Percentiles rank a stretch among this genome's conserved stretches.
These are phyloP conservation scores for Drosophila sucinea DNA, from an alignment of 1,140 invertebrate genomes.

Conservation along the genomic window DNA sequence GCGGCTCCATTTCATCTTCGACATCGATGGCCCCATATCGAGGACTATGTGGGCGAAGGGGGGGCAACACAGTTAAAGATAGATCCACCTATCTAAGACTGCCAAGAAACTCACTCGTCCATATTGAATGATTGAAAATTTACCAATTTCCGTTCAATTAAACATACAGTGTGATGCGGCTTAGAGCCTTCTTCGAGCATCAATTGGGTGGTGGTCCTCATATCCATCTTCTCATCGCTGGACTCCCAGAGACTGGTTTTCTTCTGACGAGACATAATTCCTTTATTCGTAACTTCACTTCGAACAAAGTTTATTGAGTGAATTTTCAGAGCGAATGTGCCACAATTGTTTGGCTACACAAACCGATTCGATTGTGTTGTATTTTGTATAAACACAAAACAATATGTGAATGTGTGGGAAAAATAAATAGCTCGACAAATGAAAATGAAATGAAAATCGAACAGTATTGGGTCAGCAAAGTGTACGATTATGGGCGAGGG, in stretches of 20 bases:
- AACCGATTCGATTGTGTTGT: constrained; percentile 48
- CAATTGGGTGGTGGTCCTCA: constrained; percentile 58
- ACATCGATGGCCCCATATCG: constrained; percentile 39
- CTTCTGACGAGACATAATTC: constrained; percentile 42
- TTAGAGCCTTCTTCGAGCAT: constrained; percentile 61
- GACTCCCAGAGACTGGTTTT: constrained; percentile 55
- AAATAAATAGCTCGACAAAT: constrained; percentile 50
- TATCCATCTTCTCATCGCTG: constrained; percentile 29
- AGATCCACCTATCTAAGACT: background rate
- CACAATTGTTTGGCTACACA: constrained; percentile 47
- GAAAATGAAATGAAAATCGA: constrained; percentile 46
- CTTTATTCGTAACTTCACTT: too few species aligned
- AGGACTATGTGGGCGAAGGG: constrained; percentile 26
- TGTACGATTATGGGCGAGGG: constrained; percentile 1
- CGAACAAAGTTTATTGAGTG: background rate
- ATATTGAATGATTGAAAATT: constrained; percentile 69
- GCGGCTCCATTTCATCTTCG: constrained; percentile 47
- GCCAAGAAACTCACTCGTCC: constrained; percentile 52
- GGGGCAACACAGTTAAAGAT: background rate
- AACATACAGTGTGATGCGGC: constrained; percentile 27
- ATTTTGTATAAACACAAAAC: background rate
- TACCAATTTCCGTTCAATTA: constrained; percentile 48
- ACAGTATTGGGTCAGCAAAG: constrained; percentile 40
- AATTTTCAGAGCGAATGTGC: constrained; percentile 17
- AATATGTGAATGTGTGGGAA: constrained; percentile 14